phyloP scores from a whole-genome alignment of 2,113 vertebrate species.

The Sinocyclocheilus anophthalmus region DNA sequence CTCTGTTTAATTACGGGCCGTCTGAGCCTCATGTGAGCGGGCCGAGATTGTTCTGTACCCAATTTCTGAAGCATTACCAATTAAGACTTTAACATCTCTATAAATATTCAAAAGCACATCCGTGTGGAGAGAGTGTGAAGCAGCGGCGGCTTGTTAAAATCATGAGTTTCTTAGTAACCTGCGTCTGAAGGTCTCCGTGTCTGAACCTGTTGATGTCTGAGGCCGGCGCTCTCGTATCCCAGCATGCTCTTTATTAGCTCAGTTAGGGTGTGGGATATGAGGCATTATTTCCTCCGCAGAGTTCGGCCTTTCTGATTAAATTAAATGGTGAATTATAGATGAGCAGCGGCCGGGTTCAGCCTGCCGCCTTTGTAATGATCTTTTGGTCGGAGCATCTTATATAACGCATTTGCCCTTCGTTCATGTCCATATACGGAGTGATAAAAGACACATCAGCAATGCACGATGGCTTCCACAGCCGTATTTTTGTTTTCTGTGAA shows the following conservation, averaged over 20 bases:
- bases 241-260: constrained; percentile 60
- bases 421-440: constrained; percentile 43
- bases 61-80: constrained; percentile 67
- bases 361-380: constrained; percentile 66
- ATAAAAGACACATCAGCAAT: constrained; percentile 48
- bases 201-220: constrained; percentile 48
- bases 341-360: constrained; percentile 50
- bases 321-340: constrained; percentile 71
- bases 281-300: constrained; percentile 55
- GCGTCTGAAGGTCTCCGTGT: neutral
- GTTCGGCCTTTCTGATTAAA: constrained; percentile 64
- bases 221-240: constrained; percentile 46
- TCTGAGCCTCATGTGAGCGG: constrained; percentile 30
- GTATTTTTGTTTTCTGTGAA: constrained; percentile 29
- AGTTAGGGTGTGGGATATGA: constrained; percentile 54
- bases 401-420: constrained; percentile 64
- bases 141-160: neutral
- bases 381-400: constrained; percentile 65
- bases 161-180: neutral
- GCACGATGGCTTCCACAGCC: constrained; percentile 24
- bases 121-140: constrained; percentile 7
- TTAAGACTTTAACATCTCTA: constrained; percentile 72
- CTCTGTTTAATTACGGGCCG: constrained; percentile 65
- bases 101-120: constrained; percentile 65
- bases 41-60: constrained; percentile 59